phyloP scores from a whole-genome alignment of 2,888 invertebrate genomes.

The Crossocerus cetratus region DNA sequence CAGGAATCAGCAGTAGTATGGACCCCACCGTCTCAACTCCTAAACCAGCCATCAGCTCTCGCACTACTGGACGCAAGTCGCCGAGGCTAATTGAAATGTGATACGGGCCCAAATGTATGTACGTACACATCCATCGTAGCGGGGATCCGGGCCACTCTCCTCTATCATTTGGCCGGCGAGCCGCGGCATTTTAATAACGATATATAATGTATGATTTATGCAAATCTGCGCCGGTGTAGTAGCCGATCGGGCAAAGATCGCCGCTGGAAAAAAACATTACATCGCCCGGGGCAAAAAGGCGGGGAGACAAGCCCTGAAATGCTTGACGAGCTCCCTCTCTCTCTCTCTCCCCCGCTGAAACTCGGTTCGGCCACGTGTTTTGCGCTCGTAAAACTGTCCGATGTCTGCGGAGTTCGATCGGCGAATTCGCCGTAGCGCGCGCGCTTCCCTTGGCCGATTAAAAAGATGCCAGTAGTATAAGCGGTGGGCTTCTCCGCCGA shows the following conservation, averaged over 20 bases:
- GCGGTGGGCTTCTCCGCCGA: conserved; percentile 17
- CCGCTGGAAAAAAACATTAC: conserved; percentile 3
- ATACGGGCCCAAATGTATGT: too few species aligned
- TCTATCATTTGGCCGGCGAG: not conserved
- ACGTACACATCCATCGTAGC: too few species aligned
- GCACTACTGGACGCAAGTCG: too few species aligned
- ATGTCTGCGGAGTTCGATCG: conserved; percentile 35
- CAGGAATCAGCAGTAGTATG: too few species aligned
- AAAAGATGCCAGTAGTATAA: conserved; percentile 4
- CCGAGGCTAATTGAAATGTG: too few species aligned
- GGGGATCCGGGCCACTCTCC: not conserved
- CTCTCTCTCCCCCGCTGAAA: too few species aligned
- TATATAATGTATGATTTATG: conserved; percentile 24
- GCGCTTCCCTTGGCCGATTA: conserved; percentile 36
- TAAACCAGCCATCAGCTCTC: too few species aligned
- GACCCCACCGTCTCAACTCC: too few species aligned
- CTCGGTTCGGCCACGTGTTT: conserved; percentile 28
- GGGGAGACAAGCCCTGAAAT: conserved; percentile 34
- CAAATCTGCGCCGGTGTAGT: conserved; percentile 16
- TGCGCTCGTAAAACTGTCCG: conserved; percentile 52
- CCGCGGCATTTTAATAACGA: conserved; percentile 12
- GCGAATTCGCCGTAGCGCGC: conserved; percentile 38
- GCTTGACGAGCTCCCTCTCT: conserved; percentile 43
- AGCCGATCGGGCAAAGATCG: conserved; percentile 19
- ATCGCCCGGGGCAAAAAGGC: conserved; percentile 32